Evolutionary conservation across 2,888 invertebrate species (phyloP).

Genomic region (Drosophila melanocephala): DNA sequence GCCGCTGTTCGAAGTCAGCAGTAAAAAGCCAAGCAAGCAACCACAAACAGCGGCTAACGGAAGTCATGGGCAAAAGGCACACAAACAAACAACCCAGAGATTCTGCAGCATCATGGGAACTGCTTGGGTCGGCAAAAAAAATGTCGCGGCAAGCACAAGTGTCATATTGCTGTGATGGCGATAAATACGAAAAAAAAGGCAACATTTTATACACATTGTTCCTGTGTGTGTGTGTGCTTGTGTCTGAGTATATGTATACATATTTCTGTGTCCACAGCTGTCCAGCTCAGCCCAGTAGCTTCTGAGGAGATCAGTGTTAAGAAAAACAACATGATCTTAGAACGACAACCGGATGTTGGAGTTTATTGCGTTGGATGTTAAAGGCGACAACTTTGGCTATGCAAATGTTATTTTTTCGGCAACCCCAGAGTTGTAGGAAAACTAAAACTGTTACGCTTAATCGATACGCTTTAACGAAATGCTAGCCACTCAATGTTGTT

Average conservation of each 20-base stretch:
- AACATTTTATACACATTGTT: conserved; percentile 75
- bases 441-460: conserved; percentile 65
- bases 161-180: conserved; percentile 75
- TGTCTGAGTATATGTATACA: conserved; percentile 12
- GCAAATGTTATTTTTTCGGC: conserved; percentile 54
- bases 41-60: conserved; percentile 73
- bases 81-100: conserved; percentile 68
- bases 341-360: conserved; percentile 79
- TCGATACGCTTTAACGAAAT: conserved; percentile 83
- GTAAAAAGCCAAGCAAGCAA: conserved; percentile 47
- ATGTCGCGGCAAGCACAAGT: conserved; percentile 66
- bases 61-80: conserved; percentile 78
- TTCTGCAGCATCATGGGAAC: conserved; percentile 82
- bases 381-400: conserved; percentile 48
- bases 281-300: conserved; percentile 49
- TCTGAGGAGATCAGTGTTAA: conserved; percentile 68
- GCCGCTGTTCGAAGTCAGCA: conserved; percentile 46
- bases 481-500: conserved; percentile 63
- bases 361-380: conserved; percentile 57
- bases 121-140: conserved; percentile 69
- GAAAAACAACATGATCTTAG: conserved; percentile 62
- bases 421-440: conserved; percentile 41
- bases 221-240: conserved; percentile 30
- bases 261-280: conserved; percentile 33
- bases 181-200: conserved; percentile 67